These are phyloP conservation scores for Nothoprocta perdicaria DNA, from an alignment of 2,113 vertebrate genomes.

Conservation along the genomic window DNA sequence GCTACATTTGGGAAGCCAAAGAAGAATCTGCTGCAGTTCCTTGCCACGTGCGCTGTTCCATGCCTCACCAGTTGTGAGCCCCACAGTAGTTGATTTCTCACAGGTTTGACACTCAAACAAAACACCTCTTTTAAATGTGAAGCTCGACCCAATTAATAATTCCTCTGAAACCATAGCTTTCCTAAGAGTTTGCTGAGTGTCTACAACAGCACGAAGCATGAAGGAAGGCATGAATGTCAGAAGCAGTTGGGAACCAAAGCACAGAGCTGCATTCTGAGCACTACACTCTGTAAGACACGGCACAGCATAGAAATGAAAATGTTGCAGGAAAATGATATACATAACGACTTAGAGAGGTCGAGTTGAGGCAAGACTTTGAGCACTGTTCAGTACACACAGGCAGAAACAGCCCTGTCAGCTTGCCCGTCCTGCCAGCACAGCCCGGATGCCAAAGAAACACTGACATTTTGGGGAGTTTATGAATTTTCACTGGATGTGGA, in stretches of 20 bases:
- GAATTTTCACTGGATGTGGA: constrained; percentile 13
- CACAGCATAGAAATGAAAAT: not conserved
- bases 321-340: not conserved
- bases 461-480: not conserved
- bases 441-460: not conserved
- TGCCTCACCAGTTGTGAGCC: not conserved
- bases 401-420: not conserved
- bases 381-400: not conserved
- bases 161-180: not conserved
- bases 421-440: constrained; percentile 9
- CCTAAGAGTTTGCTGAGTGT: not conserved
- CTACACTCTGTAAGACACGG: not conserved
- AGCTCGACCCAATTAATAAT: not conserved
- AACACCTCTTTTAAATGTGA: not conserved
- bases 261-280: rapidly evolving
- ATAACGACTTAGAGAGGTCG: constrained; percentile 2
- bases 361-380: not conserved
- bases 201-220: rapidly evolving
- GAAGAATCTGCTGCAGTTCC: not conserved
- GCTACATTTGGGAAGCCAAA: not conserved
- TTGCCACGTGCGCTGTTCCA: not conserved
- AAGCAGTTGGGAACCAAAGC: not conserved
- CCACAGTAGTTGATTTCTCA: not conserved
- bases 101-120: not conserved
- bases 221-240: not conserved